Conservation (phyloP, 1,140 invertebrate species). For the Conopomorpha cramerella region DNA sequence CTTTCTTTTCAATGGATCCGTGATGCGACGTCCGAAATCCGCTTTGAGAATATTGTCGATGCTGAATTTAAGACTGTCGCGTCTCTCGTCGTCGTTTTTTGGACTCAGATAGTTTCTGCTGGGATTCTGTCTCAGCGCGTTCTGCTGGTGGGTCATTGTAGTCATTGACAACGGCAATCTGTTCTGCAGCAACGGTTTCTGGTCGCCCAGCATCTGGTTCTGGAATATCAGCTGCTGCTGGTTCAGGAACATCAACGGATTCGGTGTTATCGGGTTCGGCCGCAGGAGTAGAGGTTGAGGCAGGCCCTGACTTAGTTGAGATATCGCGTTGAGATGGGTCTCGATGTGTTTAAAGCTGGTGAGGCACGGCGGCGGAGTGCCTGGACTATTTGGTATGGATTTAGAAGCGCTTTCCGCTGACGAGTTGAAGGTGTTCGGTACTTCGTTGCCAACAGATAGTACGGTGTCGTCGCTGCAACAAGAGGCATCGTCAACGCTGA, state of each 20-base stretch:
- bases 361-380: slow-evolving; percentile 11
- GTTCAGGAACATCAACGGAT: slow-evolving; percentile 55
- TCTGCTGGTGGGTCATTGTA: slow-evolving; percentile 1
- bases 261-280: slow-evolving; percentile 54
- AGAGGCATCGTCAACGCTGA: slow-evolving; percentile 54
- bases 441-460: slow-evolving; percentile 69
- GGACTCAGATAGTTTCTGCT: slow-evolving; percentile 5
- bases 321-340: slow-evolving; percentile 64
- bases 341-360: slow-evolving; percentile 65
- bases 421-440: slow-evolving; percentile 19
- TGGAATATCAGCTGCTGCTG: slow-evolving; percentile 49
- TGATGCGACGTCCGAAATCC: slow-evolving; percentile 80
- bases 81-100: slow-evolving; percentile 21
- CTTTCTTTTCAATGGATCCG: slow-evolving; percentile 69
- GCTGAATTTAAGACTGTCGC: slow-evolving; percentile 79
- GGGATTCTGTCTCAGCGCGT: neutral
- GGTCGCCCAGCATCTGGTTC: slow-evolving; percentile 34
- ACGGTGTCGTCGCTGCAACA: slow-evolving; percentile 71
- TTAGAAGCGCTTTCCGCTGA: slow-evolving; percentile 11
- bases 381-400: slow-evolving; percentile 12
- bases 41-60: slow-evolving; percentile 92
- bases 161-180: slow-evolving; percentile 24
- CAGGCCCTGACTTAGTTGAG: slow-evolving; percentile 56
- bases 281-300: slow-evolving; percentile 43
- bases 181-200: slow-evolving; percentile 22